Conservation (phyloP, 1,140 invertebrate species). For the Lepidostoma basale region DNA sequence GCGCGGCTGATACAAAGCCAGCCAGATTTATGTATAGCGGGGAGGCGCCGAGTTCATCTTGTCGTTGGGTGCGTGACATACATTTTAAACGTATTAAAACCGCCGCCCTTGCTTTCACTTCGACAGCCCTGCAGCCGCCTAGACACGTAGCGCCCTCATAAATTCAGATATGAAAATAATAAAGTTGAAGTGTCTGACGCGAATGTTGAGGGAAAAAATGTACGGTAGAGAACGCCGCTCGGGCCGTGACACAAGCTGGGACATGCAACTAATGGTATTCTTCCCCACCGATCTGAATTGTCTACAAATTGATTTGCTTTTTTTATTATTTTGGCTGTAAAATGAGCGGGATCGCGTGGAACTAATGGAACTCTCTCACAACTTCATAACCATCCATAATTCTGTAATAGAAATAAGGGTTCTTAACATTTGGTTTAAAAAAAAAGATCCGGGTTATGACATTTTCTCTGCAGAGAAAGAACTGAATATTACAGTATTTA, state of each 20-base stretch:
- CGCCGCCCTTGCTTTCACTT: background rate
- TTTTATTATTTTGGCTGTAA: too few species aligned
- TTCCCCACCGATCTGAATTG: too few species aligned
- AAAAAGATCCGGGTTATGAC: too few species aligned
- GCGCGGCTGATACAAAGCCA: slow-evolving; percentile 19
- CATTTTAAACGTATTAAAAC: slow-evolving; percentile 34
- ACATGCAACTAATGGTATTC: background rate
- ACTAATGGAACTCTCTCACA: too few species aligned
- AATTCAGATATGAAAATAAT: slow-evolving; percentile 44
- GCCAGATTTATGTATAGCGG: slow-evolving; percentile 25
- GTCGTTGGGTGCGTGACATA: slow-evolving; percentile 32
- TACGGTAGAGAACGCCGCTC: background rate
- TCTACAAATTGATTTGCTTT: too few species aligned
- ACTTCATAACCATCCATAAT: too few species aligned
- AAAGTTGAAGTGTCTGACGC: slow-evolving; percentile 38
- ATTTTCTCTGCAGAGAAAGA: too few species aligned
- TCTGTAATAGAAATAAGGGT: too few species aligned
- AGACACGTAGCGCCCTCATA: slow-evolving; percentile 33
- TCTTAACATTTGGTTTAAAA: too few species aligned
- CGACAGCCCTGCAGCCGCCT: slow-evolving; percentile 12
- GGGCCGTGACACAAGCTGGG: background rate
- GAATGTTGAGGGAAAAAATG: slow-evolving; percentile 26
- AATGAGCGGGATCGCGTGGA: too few species aligned
- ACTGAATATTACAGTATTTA: too few species aligned
- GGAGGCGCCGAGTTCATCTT: slow-evolving; percentile 27